Percentiles rank a stretch among this genome's conserved stretches.
These are phyloP conservation scores for Novumbra hubbsi DNA, from an alignment of 2,797 vertebrate species.

Conservation along the genomic window DNA sequence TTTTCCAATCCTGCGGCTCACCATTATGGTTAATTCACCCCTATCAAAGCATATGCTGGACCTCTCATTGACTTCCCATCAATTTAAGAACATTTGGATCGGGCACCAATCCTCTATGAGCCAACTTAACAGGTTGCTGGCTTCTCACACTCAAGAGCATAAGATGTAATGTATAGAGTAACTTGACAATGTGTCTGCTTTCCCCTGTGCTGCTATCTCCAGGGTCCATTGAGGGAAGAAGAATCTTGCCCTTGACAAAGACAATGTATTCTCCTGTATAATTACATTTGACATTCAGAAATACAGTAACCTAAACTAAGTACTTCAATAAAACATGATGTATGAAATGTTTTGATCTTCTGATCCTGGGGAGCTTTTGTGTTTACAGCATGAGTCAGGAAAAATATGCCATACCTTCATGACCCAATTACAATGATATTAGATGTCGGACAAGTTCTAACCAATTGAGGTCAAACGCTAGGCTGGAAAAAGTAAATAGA, in stretches of 20 bases:
- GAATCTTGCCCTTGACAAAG: slow-evolving; percentile 21
- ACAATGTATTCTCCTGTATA: slow-evolving; percentile 29
- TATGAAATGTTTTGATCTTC: slow-evolving; percentile 37
- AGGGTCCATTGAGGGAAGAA: slow-evolving; percentile 15
- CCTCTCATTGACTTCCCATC: slow-evolving; percentile 66
- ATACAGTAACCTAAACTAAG: slow-evolving; percentile 32
- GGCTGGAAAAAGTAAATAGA: slow-evolving; percentile 3
- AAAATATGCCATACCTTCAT: slow-evolving; percentile 43
- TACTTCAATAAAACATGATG: slow-evolving; percentile 18
- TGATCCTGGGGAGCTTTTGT: slow-evolving; percentile 29
- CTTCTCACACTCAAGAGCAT: slow-evolving; percentile 8
- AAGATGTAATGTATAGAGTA: slow-evolving; percentile 20
- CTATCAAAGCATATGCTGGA: slow-evolving; percentile 77
- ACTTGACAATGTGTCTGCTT: slow-evolving; percentile 28
- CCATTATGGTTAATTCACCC: slow-evolving; percentile 75
- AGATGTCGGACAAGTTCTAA: slow-evolving; percentile 31
- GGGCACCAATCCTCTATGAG: slow-evolving; percentile 14
- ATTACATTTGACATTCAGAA: slow-evolving; percentile 47
- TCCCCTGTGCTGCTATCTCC: slow-evolving; percentile 8
- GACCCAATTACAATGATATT: slow-evolving; percentile 45
- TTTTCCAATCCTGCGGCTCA: slow-evolving; percentile 73
- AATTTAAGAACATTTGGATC: slow-evolving; percentile 47
- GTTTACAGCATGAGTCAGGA: slow-evolving; percentile 51
- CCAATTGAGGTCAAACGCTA: background rate
- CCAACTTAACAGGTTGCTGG: slow-evolving; percentile 34